A percentile compares a stretch with the other conserved stretches of the same genome.
These are phyloP conservation scores for Nysson spinosus DNA, from an alignment of 2,888 invertebrate genomes.

Conservation along the genomic window DNA sequence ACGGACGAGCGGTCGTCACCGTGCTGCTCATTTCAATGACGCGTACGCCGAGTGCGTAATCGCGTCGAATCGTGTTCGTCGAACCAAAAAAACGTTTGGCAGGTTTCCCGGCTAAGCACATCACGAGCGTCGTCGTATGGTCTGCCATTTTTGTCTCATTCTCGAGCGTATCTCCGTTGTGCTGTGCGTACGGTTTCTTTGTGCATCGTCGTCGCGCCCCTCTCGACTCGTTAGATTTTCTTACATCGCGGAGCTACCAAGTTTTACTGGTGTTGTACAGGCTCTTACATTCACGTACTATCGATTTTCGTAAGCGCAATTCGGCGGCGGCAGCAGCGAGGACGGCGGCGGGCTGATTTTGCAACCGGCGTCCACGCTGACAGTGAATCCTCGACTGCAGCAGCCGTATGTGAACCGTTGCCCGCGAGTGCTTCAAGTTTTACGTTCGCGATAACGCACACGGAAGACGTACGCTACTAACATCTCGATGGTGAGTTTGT, in stretches of 20 bases:
- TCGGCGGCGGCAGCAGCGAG: conserved; percentile 35
- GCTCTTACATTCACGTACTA: too few relatives aligned
- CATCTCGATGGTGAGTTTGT: conserved; percentile 49
- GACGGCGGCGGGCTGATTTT: conserved; percentile 13
- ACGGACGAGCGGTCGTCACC: conserved; percentile 6
- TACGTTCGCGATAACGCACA: conserved; percentile 30
- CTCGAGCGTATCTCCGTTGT: background rate
- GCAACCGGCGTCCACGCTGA: conserved; percentile 28
- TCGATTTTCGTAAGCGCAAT: too few relatives aligned
- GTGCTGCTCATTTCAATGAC: background rate
- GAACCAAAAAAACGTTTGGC: conserved; percentile 9
- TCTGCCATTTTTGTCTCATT: background rate
- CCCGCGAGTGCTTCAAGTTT: background rate
- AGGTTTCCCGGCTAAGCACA: background rate
- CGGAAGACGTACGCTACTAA: conserved; percentile 23
- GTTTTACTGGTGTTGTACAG: too few relatives aligned
- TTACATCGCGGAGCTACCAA: too few relatives aligned
- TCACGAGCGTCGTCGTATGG: background rate
- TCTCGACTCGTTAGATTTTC: too few relatives aligned
- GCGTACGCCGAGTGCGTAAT: conserved; percentile 14
- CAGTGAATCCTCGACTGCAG: conserved; percentile 8
- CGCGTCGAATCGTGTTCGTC: background rate
- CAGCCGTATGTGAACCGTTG: conserved; percentile 11
- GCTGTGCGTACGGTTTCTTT: background rate
- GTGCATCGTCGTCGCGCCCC: too few relatives aligned